Percentiles rank a stretch among this genome's conserved stretches.
These are phyloP conservation scores for Poeciliopsis occidentalis DNA, from an alignment of 2,113 vertebrate species.

Conservation along the genomic window DNA sequence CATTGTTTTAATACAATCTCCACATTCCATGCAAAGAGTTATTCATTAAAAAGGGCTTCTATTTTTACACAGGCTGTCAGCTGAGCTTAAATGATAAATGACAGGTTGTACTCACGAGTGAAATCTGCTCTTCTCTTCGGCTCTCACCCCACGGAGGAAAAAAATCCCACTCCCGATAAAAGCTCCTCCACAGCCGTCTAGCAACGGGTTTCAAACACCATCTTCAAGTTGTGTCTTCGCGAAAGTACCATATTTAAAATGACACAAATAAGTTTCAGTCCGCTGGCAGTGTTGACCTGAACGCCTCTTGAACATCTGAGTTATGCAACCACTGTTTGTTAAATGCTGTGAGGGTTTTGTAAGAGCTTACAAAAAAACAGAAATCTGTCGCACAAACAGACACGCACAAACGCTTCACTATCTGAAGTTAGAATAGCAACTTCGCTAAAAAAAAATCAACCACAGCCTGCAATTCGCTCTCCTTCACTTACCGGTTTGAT, in stretches of 20 bases:
- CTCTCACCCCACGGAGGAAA: background rate
- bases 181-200: background rate
- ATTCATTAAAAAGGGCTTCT: too few relatives aligned
- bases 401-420: background rate
- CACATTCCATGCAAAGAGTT: background rate
- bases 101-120: background rate
- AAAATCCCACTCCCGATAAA: too few relatives aligned
- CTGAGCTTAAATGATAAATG: rapidly evolving
- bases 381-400: background rate
- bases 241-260: background rate
- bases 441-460: background rate
- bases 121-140: background rate
- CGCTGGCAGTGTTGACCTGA: background rate
- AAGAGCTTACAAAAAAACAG: background rate
- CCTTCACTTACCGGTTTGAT: constrained; percentile 21
- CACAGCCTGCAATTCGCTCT: background rate
- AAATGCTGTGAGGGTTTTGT: background rate
- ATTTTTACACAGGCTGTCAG: background rate
- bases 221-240: background rate
- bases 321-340: constrained; percentile 25
- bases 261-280: too few relatives aligned
- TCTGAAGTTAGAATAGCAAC: rapidly evolving
- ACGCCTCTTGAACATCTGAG: background rate
- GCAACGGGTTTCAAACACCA: background rate
- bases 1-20: background rate